Evolutionary conservation across 2,113 vertebrate species (phyloP).

Genomic region (Meleagris gallopavo): DNA sequence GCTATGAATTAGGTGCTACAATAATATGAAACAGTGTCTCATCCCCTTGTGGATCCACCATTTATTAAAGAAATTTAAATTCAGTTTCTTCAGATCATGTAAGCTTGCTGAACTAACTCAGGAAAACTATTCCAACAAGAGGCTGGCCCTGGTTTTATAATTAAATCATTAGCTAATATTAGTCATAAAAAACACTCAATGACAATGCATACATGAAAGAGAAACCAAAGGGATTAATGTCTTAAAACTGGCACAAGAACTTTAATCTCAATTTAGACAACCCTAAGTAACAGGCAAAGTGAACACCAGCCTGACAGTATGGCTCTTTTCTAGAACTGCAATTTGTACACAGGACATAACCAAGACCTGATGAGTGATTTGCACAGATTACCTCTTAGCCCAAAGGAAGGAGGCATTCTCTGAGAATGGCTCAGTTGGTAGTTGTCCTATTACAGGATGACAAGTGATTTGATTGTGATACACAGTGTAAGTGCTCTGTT

Average conservation of each 20-base stretch:
- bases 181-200: not conserved
- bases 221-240: not conserved
- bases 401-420: not conserved
- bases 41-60: not conserved
- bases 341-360: not conserved
- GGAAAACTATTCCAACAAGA: not conserved
- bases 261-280: not conserved
- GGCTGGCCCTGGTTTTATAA: not conserved
- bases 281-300: not conserved
- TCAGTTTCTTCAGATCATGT: not conserved
- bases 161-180: not conserved
- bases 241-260: not conserved
- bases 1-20: not conserved
- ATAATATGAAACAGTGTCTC: not conserved
- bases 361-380: not conserved
- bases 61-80: not conserved
- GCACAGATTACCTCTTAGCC: not conserved
- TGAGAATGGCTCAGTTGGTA: conserved; percentile 18
- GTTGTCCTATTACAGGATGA: conserved; percentile 20
- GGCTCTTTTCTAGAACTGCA: not conserved
- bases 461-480: conserved; percentile 55
- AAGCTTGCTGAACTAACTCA: not conserved
- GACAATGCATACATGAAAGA: not conserved
- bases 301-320: not conserved
- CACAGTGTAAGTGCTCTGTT: conserved; percentile 47